These are phyloP conservation scores for Caenorhabditis panamensis DNA, from an alignment of 2,888 invertebrate genomes.

Conservation along the genomic window DNA sequence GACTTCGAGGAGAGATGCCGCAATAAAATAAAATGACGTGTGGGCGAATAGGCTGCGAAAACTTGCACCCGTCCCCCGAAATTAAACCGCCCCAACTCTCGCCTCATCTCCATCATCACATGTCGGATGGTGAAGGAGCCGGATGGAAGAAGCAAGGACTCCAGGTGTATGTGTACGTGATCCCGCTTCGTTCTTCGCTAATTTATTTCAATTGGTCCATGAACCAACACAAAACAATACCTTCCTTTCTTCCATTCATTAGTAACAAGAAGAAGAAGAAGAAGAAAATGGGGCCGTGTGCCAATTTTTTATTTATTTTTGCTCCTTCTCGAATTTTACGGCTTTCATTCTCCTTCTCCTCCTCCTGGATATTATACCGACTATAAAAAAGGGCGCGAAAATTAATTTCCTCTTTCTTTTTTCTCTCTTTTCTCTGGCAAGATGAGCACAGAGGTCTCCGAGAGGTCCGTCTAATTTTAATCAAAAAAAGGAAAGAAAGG, in stretches of 20 bases:
- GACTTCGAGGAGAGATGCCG: constrained; percentile 12
- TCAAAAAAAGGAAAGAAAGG: constrained; percentile 6
- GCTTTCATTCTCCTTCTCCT: constrained; percentile 23
- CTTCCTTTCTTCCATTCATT: neutral
- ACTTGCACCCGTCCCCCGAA: constrained; percentile 50
- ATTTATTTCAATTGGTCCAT: constrained; percentile 16
- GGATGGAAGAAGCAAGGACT: too few species aligned
- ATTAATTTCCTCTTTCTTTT: constrained; percentile 46
- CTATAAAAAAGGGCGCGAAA: constrained; percentile 55
- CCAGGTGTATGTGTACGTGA: constrained; percentile 2
- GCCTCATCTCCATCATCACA: constrained; percentile 39
- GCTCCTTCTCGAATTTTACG: constrained; percentile 44
- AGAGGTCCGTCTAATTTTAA: constrained; percentile 36
- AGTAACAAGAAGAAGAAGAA: neutral
- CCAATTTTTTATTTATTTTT: constrained; percentile 51
- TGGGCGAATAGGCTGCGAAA: constrained; percentile 41
- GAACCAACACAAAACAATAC: constrained; percentile 2
- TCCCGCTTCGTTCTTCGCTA: neutral
- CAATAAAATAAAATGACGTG: constrained; percentile 59
- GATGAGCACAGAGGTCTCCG: constrained; percentile 7
- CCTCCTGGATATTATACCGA: constrained; percentile 43
- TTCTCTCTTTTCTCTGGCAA: constrained; percentile 18
- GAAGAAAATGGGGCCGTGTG: constrained; percentile 7
- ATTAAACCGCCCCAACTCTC: constrained; percentile 29
- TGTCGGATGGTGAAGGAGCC: constrained; percentile 8